Percentiles rank a stretch among this genome's conserved stretches.
Evolutionary conservation across 2,888 invertebrate genomes (phyloP).

Genomic region (Aradus depressus): DNA sequence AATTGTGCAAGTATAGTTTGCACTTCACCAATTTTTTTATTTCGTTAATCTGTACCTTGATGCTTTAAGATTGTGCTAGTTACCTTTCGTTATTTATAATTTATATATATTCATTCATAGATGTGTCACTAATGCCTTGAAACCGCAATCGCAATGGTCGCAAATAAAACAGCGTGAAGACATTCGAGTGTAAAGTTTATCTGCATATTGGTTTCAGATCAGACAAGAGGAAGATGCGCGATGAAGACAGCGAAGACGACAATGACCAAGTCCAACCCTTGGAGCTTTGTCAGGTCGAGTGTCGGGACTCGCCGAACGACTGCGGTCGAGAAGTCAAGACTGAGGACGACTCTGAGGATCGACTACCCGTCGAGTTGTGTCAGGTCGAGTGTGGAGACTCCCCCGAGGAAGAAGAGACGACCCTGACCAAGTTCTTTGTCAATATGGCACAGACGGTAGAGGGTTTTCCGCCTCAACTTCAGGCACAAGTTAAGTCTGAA

Average conservation of each 20-base stretch:
- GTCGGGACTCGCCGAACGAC: constrained; percentile 7
- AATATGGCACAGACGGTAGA: constrained; percentile 14
- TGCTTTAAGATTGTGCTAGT: too few species aligned
- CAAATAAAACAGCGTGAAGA: too few species aligned
- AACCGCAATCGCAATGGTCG: too few species aligned
- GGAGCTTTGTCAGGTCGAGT: constrained; percentile 3
- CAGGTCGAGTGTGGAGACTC: constrained; percentile 7
- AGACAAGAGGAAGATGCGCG: background rate
- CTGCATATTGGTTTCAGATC: too few species aligned
- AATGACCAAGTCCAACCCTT: constrained; percentile 1
- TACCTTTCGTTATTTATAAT: too few species aligned
- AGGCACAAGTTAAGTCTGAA: constrained; percentile 12
- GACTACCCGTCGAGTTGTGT: background rate
- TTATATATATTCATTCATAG: too few species aligned
- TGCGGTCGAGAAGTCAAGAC: background rate
- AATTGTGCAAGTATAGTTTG: too few species aligned
- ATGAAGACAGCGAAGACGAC: constrained; percentile 9
- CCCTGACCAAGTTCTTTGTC: constrained; percentile 9
- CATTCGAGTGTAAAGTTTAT: too few species aligned
- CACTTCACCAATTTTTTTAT: too few species aligned
- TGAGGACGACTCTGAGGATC: constrained; percentile 5
- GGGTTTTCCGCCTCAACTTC: constrained; percentile 10
- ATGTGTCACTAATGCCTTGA: too few species aligned
- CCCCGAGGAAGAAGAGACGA: background rate
- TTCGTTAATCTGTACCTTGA: too few species aligned